phyloP scores from a whole-genome alignment of 2,797 vertebrate species.

The Coranthus polyacanthus region DNA sequence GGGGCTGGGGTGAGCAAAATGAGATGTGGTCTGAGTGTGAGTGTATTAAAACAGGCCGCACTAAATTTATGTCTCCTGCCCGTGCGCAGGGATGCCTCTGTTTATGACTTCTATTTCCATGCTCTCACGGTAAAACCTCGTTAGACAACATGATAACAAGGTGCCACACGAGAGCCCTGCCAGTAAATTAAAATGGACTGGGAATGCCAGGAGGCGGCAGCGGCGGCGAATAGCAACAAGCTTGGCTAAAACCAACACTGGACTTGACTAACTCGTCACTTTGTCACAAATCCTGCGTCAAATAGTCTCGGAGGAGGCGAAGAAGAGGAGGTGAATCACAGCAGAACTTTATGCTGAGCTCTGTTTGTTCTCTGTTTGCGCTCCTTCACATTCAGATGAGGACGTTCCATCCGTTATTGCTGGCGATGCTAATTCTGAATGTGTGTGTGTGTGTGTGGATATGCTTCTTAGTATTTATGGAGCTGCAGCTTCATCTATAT shows the following conservation, averaged over 20 bases:
- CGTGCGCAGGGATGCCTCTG: too few species aligned
- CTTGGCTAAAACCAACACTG: constrained; percentile 40
- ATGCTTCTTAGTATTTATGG: constrained; percentile 53
- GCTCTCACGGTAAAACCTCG: constrained; percentile 17
- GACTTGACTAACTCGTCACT: constrained; percentile 3
- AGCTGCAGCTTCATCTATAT: constrained; percentile 80
- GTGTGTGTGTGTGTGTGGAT: constrained; percentile 12
- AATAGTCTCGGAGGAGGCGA: constrained; percentile 23
- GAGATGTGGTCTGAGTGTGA: constrained; percentile 21
- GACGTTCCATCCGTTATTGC: constrained; percentile 22
- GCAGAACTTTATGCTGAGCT: constrained; percentile 37
- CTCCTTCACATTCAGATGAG: constrained; percentile 41
- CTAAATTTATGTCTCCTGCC: constrained; percentile 24
- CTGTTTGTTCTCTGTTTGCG: constrained; percentile 28
- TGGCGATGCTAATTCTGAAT: constrained; percentile 34
- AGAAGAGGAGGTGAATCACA: constrained; percentile 16
- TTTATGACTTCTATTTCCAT: constrained; percentile 40
- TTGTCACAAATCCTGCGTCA: constrained; percentile 41
- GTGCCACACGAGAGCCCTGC: constrained; percentile 25
- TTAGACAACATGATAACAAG: too few species aligned
- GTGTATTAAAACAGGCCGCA: constrained; percentile 13
- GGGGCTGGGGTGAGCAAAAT: constrained; percentile 37
- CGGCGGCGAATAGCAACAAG: constrained; percentile 23
- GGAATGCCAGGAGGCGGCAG: constrained; percentile 31
- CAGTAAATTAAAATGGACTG: constrained; percentile 48